phyloP scores from a whole-genome alignment of 2,113 vertebrate genomes.

The Madoqua kirkii region DNA sequence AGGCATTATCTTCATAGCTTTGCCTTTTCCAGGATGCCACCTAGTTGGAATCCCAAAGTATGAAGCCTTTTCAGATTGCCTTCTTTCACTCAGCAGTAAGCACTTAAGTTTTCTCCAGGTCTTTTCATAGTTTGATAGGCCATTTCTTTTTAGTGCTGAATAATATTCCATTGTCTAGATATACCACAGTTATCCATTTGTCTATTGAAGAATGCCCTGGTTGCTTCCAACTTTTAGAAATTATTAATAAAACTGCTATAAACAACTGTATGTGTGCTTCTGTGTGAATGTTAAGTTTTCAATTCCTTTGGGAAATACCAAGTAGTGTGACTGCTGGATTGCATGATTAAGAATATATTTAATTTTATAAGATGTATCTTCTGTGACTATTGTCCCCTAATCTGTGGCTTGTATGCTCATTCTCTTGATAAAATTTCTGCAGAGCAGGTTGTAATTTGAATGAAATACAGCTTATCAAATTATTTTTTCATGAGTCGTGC shows the following conservation, averaged over 20 bases:
- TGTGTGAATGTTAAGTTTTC: background rate
- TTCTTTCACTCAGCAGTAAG: background rate
- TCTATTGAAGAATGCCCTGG: background rate
- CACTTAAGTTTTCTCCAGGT: background rate
- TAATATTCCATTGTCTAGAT: background rate
- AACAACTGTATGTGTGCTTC: background rate
- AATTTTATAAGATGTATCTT: background rate
- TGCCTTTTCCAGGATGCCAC: background rate
- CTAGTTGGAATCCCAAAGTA: background rate
- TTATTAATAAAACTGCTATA: background rate
- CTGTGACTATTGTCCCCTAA: background rate
- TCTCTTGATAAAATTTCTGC: background rate
- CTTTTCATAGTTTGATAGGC: background rate
- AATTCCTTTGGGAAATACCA: background rate
- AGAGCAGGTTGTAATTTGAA: background rate
- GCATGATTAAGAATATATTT: background rate
- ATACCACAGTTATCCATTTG: background rate
- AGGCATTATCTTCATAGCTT: background rate
- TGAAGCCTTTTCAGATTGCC: background rate
- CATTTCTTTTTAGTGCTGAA: background rate
- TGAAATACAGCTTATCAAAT: background rate
- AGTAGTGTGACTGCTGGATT: background rate
- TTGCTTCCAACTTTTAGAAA: background rate
- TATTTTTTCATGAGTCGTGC: background rate
- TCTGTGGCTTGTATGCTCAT: background rate